A percentile compares a stretch with the other conserved stretches of the same genome.
phyloP scores from a whole-genome alignment of 1,140 invertebrate species.

The Cardiocondyla obscurior region DNA sequence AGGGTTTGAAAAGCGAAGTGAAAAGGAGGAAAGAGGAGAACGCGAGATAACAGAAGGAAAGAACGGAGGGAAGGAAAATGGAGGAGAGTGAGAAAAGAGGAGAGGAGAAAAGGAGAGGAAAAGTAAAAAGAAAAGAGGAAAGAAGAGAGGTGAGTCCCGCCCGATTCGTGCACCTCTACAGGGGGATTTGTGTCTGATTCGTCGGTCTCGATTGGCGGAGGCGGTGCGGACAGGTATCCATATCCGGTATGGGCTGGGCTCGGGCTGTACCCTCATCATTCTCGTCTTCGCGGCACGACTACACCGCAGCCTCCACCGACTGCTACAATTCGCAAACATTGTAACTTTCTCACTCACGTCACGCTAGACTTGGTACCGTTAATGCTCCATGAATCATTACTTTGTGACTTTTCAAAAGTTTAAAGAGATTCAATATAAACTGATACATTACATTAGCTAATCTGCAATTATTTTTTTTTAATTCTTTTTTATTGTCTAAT shows the following conservation, averaged over 20 bases:
- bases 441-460: no score
- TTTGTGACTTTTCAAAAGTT: not conserved
- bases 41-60: not conserved
- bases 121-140: conserved; percentile 27
- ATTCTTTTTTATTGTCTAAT: no score
- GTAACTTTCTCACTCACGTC: not conserved
- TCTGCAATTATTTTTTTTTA: no score
- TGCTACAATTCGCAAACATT: conserved; percentile 8
- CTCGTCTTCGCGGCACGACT: conserved; percentile 65
- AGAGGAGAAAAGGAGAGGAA: conserved; percentile 47
- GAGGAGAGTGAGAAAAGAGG: conserved; percentile 44
- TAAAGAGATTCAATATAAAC: no score
- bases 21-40: not conserved
- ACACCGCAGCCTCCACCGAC: conserved; percentile 27
- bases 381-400: not conserved
- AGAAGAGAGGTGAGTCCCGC: conserved; percentile 68
- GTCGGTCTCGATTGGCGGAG: conserved; percentile 81
- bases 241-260: conserved; percentile 79
- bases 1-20: conserved; percentile 4
- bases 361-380: not conserved
- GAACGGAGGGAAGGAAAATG: not conserved
- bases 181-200: conserved; percentile 78
- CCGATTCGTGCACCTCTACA: conserved; percentile 81
- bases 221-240: conserved; percentile 81
- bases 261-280: conserved; percentile 61